Evolutionary conservation across 2,888 invertebrate species (phyloP).

Genomic region (Agrotis clavis): DNA sequence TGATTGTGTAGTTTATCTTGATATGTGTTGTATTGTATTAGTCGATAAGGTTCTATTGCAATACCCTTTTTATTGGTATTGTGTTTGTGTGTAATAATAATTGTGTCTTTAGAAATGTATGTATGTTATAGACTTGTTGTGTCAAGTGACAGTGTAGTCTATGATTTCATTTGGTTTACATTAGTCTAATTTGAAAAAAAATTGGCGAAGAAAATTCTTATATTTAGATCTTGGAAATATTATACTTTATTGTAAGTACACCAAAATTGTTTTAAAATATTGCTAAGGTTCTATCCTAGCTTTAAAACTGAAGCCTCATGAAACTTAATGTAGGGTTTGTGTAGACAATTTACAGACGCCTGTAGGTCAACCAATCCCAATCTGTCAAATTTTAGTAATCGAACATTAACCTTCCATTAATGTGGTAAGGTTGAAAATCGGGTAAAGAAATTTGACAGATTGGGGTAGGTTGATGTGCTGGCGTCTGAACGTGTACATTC

Average conservation of each 20-base stretch:
- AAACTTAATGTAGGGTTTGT: not conserved
- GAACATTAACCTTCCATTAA: no score
- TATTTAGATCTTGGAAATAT: not conserved
- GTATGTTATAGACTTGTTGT: not conserved
- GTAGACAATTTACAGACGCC: not conserved
- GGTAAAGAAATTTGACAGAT: no score
- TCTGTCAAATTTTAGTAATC: no score
- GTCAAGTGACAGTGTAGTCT: not conserved
- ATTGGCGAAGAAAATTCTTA: not conserved
- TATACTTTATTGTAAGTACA: no score
- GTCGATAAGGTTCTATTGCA: conserved; percentile 31
- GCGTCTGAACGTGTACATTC: no score
- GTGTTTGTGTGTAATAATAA: conserved; percentile 9
- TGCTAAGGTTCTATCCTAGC: not conserved
- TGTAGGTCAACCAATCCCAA: no score
- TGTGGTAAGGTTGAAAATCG: no score
- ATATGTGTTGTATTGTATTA: conserved; percentile 21
- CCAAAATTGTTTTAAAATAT: no score
- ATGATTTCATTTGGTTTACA: not conserved
- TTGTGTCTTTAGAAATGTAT: not conserved
- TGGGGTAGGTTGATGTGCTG: no score
- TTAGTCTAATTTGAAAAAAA: not conserved
- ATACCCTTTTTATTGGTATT: conserved; percentile 5
- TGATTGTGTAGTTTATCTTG: conserved; percentile 31
- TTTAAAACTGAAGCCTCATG: not conserved